Percentiles rank a stretch among this genome's conserved stretches.
Evolutionary conservation across 1,140 invertebrate species (phyloP).

Genomic region (Coptotermes formosanus): DNA sequence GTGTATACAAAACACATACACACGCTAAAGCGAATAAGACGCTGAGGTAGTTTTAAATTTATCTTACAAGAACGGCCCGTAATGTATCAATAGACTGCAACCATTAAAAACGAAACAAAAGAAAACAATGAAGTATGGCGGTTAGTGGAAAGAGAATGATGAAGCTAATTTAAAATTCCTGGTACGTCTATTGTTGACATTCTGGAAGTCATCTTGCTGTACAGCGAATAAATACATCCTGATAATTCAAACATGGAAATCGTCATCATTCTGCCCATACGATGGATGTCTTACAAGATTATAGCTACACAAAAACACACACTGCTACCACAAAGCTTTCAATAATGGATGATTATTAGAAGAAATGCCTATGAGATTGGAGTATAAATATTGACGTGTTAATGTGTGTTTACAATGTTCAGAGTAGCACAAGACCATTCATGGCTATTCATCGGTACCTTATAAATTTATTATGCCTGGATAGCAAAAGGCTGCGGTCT

Average conservation of each 20-base stretch:
- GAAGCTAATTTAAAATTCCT: constrained; percentile 8
- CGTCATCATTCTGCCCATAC: background rate
- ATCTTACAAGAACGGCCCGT: background rate
- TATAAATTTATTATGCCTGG: constrained; percentile 1
- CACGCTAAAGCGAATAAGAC: background rate
- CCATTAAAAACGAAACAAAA: background rate
- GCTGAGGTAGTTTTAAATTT: background rate
- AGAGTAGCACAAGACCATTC: background rate
- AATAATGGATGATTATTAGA: constrained; percentile 12
- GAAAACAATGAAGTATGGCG: background rate
- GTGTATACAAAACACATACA: too few relatives aligned
- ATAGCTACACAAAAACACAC: background rate
- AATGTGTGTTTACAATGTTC: constrained; percentile 4
- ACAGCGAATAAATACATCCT: background rate
- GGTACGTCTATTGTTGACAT: constrained; percentile 12
- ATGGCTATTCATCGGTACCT: background rate
- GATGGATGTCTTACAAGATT: constrained; percentile 4
- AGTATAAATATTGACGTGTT: background rate
- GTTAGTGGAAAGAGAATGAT: background rate
- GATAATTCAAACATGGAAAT: constrained; percentile 17
- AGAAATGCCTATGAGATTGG: background rate
- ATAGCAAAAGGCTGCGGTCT: background rate
- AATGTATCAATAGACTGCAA: background rate
- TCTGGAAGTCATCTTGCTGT: constrained; percentile 9
- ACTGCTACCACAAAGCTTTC: background rate